Evolutionary conservation across 2,113 vertebrate species (phyloP).

Genomic region (Pachypanchax playfairii): DNA sequence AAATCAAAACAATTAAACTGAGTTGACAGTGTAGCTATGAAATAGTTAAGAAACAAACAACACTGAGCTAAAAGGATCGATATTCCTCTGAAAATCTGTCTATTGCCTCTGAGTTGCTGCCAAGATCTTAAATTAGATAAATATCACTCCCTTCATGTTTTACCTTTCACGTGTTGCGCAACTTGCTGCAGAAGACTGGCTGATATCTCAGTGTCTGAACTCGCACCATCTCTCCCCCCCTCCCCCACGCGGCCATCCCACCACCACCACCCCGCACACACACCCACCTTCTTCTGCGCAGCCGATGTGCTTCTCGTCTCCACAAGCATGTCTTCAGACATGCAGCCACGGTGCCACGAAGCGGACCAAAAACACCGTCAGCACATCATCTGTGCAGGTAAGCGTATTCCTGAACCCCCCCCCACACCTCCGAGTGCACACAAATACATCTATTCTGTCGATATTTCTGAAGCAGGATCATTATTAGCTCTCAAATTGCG

Average conservation of each 20-base stretch:
- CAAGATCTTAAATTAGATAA: slow-evolving; percentile 9
- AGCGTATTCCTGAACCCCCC: slow-evolving; percentile 16
- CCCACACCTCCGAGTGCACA: background rate
- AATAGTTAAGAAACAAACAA: background rate
- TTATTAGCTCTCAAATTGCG: background rate
- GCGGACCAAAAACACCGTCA: slow-evolving; percentile 64
- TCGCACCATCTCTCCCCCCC: slow-evolving; percentile 28
- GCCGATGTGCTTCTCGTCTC: slow-evolving; percentile 60
- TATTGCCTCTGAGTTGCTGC: background rate
- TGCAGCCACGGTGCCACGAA: slow-evolving; percentile 71
- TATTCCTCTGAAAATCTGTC: background rate
- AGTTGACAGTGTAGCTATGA: no score
- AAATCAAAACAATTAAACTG: background rate
- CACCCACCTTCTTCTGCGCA: slow-evolving; percentile 44
- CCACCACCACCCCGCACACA: slow-evolving; percentile 4
- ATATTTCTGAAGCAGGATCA: slow-evolving; percentile 12
- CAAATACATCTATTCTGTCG: background rate
- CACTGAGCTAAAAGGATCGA: background rate
- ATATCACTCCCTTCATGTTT: background rate
- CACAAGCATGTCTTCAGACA: slow-evolving; percentile 77
- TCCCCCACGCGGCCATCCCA: slow-evolving; percentile 5
- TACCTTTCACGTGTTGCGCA: slow-evolving; percentile 21
- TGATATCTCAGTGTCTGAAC: slow-evolving; percentile 13
- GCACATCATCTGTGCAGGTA: slow-evolving; percentile 68
- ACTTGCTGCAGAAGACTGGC: background rate